Conservation (phyloP, 2,888 invertebrate species). For the Sepiola atlantica region DNA sequence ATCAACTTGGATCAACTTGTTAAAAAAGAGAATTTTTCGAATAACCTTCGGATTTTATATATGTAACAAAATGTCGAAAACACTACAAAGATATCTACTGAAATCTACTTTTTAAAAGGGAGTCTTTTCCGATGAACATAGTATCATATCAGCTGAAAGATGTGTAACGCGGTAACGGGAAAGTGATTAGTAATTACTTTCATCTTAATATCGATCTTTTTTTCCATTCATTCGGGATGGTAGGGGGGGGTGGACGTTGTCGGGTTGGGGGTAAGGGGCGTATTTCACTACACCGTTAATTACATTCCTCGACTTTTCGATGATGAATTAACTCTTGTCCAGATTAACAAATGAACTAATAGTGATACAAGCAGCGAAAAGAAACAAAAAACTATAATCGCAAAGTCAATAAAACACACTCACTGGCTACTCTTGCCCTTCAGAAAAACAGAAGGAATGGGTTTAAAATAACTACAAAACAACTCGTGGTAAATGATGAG, state of each 20-base stretch:
- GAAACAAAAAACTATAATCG: neutral
- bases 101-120: no score
- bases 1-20: no score
- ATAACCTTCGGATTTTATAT: no score
- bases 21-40: no score
- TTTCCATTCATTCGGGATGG: neutral
- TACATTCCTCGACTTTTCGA: neutral
- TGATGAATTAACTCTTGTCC: neutral
- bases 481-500: no score
- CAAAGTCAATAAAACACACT: neutral
- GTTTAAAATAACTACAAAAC: neutral
- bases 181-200: constrained; percentile 9
- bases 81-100: no score
- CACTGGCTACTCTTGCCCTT: neutral
- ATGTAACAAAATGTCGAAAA: no score
- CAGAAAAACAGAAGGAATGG: neutral
- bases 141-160: no score
- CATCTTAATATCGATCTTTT: neutral
- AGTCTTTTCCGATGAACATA: no score
- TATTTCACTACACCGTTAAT: neutral
- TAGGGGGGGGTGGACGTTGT: neutral
- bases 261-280: neutral
- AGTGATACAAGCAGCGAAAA: neutral
- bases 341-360: neutral
- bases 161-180: neutral